phyloP scores from a whole-genome alignment of 1,140 invertebrate genomes.

The Lucilia sericata region DNA sequence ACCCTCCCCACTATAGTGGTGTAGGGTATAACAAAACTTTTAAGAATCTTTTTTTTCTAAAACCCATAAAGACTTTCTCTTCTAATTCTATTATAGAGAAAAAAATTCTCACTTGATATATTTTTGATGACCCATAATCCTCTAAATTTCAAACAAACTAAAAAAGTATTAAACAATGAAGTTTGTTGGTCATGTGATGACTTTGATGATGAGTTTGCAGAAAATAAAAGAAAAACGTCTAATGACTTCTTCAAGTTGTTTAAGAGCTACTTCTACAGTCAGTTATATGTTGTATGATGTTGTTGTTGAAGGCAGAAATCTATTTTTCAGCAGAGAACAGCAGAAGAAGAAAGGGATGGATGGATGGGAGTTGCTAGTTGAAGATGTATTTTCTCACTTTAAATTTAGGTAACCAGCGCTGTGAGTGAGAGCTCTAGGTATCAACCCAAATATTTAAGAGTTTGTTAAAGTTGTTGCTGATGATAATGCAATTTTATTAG shows the following conservation, averaged over 20 bases:
- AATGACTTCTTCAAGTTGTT: background rate
- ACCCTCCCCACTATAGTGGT: too few relatives aligned
- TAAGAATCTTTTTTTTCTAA: background rate
- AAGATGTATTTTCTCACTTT: background rate
- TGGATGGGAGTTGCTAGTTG: background rate
- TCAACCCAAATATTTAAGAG: too few relatives aligned
- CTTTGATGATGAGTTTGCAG: background rate
- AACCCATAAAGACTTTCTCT: background rate
- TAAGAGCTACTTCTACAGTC: background rate
- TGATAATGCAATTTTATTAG: background rate
- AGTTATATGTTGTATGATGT: background rate
- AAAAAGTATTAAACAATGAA: background rate
- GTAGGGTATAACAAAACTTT: background rate
- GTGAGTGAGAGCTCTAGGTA: background rate
- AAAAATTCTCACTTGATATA: background rate
- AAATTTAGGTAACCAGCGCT: background rate
- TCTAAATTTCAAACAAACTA: background rate
- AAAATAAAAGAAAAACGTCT: background rate
- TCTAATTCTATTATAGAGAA: background rate
- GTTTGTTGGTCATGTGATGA: background rate
- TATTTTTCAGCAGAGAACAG: background rate
- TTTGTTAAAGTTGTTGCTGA: background rate
- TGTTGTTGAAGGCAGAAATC: background rate
- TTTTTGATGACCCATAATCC: conserved; percentile 20
- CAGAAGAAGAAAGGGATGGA: background rate